A percentile compares a stretch with the other conserved stretches of the same genome.
phyloP scores from a whole-genome alignment of 2,888 invertebrate species.

The Taphrorychus bicolor region DNA sequence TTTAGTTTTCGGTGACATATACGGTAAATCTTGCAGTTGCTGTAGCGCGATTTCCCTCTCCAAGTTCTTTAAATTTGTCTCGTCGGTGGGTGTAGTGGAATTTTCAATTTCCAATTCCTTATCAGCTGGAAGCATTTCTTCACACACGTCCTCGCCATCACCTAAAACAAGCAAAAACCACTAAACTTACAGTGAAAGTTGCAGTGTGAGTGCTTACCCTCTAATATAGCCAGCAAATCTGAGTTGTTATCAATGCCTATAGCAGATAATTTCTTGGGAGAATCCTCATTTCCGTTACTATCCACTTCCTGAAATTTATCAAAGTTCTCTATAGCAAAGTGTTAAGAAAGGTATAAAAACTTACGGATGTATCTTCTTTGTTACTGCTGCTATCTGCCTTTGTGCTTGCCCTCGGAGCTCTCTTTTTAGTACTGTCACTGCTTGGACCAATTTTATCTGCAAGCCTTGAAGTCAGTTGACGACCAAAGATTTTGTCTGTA shows the following conservation, averaged over 20 bases:
- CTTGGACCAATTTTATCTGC: slow-evolving; percentile 47
- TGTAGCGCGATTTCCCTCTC: slow-evolving; percentile 66
- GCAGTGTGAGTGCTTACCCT: slow-evolving; percentile 56
- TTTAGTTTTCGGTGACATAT: slow-evolving; percentile 41
- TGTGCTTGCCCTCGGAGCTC: neutral
- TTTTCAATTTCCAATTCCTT: slow-evolving; percentile 14
- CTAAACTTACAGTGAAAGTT: neutral
- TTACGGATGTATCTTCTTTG: neutral
- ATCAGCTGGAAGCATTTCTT: slow-evolving; percentile 8
- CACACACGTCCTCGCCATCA: slow-evolving; percentile 52
- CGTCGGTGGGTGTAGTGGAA: slow-evolving; percentile 32
- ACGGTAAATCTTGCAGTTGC: slow-evolving; percentile 63
- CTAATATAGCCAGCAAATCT: slow-evolving; percentile 65
- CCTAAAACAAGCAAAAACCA: slow-evolving; percentile 45
- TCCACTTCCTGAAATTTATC: slow-evolving; percentile 7
- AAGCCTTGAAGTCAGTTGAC: slow-evolving; percentile 62
- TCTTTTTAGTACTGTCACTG: neutral
- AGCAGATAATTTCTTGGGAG: slow-evolving; percentile 9
- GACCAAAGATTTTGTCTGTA: slow-evolving; percentile 63
- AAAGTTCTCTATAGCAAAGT: neutral
- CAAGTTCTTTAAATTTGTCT: slow-evolving; percentile 51
- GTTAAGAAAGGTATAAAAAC: slow-evolving; percentile 1
- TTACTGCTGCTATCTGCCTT: neutral
- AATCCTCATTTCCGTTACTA: slow-evolving; percentile 17
- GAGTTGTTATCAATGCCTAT: slow-evolving; percentile 56